Conservation (phyloP, 1,140 invertebrate genomes). For the Oryzaephilus surinamensis region DNA sequence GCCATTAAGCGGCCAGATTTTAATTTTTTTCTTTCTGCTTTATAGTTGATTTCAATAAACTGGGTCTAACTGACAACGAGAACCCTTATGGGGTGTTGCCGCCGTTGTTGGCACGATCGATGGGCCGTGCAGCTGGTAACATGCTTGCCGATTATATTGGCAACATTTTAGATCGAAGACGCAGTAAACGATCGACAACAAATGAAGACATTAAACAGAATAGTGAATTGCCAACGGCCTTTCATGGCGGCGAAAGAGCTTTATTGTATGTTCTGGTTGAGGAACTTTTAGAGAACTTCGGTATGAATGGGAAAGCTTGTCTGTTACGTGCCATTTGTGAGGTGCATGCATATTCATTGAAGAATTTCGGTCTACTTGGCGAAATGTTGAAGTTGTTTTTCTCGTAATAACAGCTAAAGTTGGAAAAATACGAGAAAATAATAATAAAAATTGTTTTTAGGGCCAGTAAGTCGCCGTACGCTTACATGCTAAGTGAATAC, state of each 20-base stretch:
- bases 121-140: slow-evolving; percentile 57
- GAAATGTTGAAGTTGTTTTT: slow-evolving; percentile 72
- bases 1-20: background rate
- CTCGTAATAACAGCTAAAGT: slow-evolving; percentile 44
- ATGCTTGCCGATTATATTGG: slow-evolving; percentile 55
- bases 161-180: slow-evolving; percentile 52
- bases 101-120: slow-evolving; percentile 53
- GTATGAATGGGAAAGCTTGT: slow-evolving; percentile 70
- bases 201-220: slow-evolving; percentile 31
- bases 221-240: slow-evolving; percentile 32
- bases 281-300: slow-evolving; percentile 63
- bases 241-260: slow-evolving; percentile 69
- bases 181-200: slow-evolving; percentile 43
- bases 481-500: slow-evolving; percentile 59
- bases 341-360: slow-evolving; percentile 66
- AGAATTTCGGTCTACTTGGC: slow-evolving; percentile 63
- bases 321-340: slow-evolving; percentile 74
- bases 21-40: background rate
- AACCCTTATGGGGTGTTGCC: slow-evolving; percentile 73
- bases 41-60: slow-evolving; percentile 70
- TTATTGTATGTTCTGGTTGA: slow-evolving; percentile 63
- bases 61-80: slow-evolving; percentile 73
- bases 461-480: slow-evolving; percentile 68
- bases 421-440: too few relatives aligned
- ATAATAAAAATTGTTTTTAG: slow-evolving; percentile 37